A percentile compares a stretch with the other conserved stretches of the same genome.
Conservation (phyloP, 2,797 vertebrate species). For the Rhinatrema bivittatum region DNA sequence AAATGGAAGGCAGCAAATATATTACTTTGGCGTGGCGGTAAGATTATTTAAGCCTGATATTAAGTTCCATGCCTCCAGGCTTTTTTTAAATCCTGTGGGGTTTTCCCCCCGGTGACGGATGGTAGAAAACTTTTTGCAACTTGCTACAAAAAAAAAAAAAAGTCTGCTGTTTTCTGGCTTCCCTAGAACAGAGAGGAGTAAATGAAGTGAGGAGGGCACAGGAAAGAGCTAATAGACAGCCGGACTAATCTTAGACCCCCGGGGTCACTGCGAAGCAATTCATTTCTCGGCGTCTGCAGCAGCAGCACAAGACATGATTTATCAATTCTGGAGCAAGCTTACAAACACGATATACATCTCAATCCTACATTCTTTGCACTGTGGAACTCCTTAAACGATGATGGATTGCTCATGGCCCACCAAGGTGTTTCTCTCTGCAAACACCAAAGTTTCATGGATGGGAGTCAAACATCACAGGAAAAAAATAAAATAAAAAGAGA, state of each 20-base stretch:
- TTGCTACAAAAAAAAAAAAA: too few species aligned
- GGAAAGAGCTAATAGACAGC: constrained; percentile 54
- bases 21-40: constrained; percentile 44
- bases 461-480: too few species aligned
- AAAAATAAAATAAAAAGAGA: too few species aligned
- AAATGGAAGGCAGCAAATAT: constrained; percentile 27
- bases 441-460: too few species aligned
- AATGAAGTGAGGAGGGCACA: constrained; percentile 55
- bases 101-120: constrained; percentile 36
- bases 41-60: constrained; percentile 44
- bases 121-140: constrained; percentile 28
- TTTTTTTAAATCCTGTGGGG: constrained; percentile 32
- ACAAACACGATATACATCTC: constrained; percentile 63
- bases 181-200: constrained; percentile 44
- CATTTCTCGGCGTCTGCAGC: constrained; percentile 49
- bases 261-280: constrained; percentile 60
- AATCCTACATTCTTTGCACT: constrained; percentile 55
- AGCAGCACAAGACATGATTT: constrained; percentile 55
- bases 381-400: constrained; percentile 56
- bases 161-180: constrained; percentile 13
- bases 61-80: constrained; percentile 36
- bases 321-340: constrained; percentile 49
- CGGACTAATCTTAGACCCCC: constrained; percentile 47
- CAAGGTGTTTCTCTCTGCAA: too few species aligned
- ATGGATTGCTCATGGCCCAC: constrained; percentile 38